A percentile compares a stretch with the other conserved stretches of the same genome.
phyloP scores from a whole-genome alignment of 2,888 invertebrate species.

The Hemithea aestivaria region DNA sequence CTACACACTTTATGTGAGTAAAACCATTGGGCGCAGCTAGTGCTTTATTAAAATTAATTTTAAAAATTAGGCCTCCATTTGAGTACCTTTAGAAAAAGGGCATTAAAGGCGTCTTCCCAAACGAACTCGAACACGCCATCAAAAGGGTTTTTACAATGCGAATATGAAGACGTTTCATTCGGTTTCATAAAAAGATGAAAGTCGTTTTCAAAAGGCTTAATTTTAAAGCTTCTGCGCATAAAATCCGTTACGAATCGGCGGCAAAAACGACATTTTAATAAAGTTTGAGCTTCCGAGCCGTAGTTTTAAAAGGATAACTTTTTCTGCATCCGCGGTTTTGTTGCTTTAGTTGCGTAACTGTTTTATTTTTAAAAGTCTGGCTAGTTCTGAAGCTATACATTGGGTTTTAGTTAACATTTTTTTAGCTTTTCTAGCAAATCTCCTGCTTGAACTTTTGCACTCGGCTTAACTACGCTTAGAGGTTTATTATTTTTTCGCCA shows the following conservation, averaged over 20 bases:
- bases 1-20: too few relatives aligned
- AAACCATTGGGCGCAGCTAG: too few relatives aligned
- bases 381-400: background rate
- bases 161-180: constrained; percentile 25
- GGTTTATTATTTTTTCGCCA: too few relatives aligned
- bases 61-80: background rate
- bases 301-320: constrained; percentile 7
- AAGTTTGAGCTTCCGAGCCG: too few relatives aligned
- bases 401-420: background rate
- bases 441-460: too few relatives aligned
- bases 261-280: constrained; percentile 7
- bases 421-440: background rate
- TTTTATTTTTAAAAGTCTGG: constrained; percentile 9
- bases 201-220: constrained; percentile 21
- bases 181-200: constrained; percentile 27
- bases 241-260: constrained; percentile 40
- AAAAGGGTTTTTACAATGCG: constrained; percentile 12
- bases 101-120: constrained; percentile 1
- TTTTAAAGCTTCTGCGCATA: constrained; percentile 20
- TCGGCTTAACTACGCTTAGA: too few relatives aligned
- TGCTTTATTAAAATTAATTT: too few relatives aligned
- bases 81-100: constrained; percentile 2
- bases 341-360: constrained; percentile 7
- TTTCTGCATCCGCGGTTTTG: constrained; percentile 14
- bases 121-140: constrained; percentile 5